Conservation (phyloP, 2,113 vertebrate species). For the Varanus salvator region DNA sequence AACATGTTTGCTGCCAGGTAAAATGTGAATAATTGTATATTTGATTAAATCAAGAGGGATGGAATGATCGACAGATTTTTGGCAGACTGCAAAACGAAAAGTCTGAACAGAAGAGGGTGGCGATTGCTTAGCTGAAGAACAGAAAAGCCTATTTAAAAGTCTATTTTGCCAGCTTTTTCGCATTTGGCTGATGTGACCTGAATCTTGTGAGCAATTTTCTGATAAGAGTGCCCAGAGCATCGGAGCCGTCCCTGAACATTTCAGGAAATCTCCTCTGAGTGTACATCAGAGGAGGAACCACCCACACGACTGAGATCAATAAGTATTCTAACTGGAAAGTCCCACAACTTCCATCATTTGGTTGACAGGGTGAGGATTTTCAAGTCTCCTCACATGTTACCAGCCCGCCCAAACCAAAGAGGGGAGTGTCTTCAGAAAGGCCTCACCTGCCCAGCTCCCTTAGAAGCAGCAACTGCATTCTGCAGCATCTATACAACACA, state of each 20-base stretch:
- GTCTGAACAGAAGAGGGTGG: neutral
- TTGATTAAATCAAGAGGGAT: neutral
- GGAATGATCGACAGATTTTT: neutral
- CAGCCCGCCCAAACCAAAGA: neutral
- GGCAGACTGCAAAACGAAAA: neutral
- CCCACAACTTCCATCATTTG: neutral
- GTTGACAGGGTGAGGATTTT: neutral
- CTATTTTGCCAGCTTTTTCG: neutral
- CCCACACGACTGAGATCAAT: neutral
- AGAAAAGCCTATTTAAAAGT: neutral
- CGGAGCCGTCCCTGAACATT: neutral
- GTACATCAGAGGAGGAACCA: neutral
- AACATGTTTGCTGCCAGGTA: neutral
- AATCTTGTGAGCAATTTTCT: slow-evolving; percentile 10
- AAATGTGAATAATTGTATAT: neutral
- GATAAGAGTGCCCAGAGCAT: neutral
- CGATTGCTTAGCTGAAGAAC: no score
- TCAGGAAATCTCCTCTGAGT: neutral
- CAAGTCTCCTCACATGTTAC: neutral
- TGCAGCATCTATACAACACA: neutral
- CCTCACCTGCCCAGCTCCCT: neutral
- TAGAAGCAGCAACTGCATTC: no score
- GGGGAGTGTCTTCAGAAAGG: neutral
- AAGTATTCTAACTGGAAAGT: neutral
- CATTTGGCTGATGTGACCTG: neutral